Base-by-base conservation (phyloP, 1,140 invertebrate genomes). In the Lethrus apterus region DNA sequence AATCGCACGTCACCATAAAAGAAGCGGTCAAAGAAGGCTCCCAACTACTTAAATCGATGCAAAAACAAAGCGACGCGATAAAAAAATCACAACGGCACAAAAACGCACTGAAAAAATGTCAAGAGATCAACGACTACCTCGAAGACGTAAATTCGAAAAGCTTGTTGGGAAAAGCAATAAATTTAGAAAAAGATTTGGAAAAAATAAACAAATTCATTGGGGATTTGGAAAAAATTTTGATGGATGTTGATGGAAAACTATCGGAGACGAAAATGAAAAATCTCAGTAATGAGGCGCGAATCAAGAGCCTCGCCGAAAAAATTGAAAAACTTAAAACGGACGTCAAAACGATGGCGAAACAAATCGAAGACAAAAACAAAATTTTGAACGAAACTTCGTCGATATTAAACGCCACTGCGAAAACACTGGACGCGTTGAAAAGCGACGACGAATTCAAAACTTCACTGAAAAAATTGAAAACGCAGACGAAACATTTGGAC, bases 11-110 rank as follows among this genome's bases (percentile, higher is more conserved):
- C 1, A 50, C 54, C 15, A 46, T 53, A 3, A 45, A 56, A 48
- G 53, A 55, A 13, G 58, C 60, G 0, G 26, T 63, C 11, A 50
- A 52, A 19, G 44, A 58, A 49, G 62, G 49, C 8, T 44, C 31
- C 8, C 17, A 47, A 19, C 45, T 61, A 18, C 38, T 64, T 10
- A 49, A 52, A 11, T 44, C 56, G 26, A 63, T 64, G 10, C 19
- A 38, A 51, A 13, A 32, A 44, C 2, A 53, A 48, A 34, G 13
- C n/a, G 20, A 41, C n/a, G n/a, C n/a, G n/a, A n/a, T n/a, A n/a
- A n/a, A n/a, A n/a, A n/a, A n/a, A n/a, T n/a, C n/a, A n/a, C n/a
- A n/a, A n/a, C n/a, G n/a, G 29, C 49, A 26, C n/a, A n/a, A n/a
- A n/a, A n/a, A n/a, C n/a, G n/a, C n/a, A n/a, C n/a, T n/a, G n/a